Evolutionary conservation across 2,113 vertebrate genomes (phyloP), one percentile per base, ranked within the genome.

Genomic region (Poeciliopsis occidentalis): DNA sequence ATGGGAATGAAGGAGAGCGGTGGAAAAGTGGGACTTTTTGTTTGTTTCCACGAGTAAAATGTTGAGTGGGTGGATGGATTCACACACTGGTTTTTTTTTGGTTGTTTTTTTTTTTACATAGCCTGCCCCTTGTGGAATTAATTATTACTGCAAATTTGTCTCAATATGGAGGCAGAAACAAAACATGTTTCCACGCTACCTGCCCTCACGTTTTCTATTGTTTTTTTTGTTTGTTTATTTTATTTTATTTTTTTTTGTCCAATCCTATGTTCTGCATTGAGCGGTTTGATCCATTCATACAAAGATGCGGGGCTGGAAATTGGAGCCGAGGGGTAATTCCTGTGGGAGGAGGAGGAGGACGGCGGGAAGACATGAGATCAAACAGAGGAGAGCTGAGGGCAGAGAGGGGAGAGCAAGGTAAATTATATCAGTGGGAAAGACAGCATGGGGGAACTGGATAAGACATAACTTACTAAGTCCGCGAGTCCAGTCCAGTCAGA

Each of bases 81-180:
- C 63, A 76, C 67, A 66, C 47, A 2, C 60, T 32, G 26, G 24
- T 30, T 37, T 11, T 11, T 37, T 37, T 31, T 31, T 31, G 30
- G 34, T 37, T 37, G 10, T 37, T 10, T 12, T 11, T 34, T 34
- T 34, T 34, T 34, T 34, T 29, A 7, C 32, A 32, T 22, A 24
- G 32, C 10, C 68, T 64, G 73, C 77, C 84, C 71, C 88, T 82
- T 67, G 80, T 79, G 85, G 88, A 67, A 15, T 57, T 66, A 60
- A 67, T 13, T 3, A 74, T 57, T 66, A 78, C 6, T 71, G 71
- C 84, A 69, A 41, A 66, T 64, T n/a, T 29, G 37, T 69, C 64
- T 37, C 30, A 67, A 57, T 57, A n/a, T 10, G 24, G 24, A n/a
- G n/a, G 8, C 6, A 57, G 24, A 8, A n/a, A 57, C 19, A n/a